Percentiles rank a stretch among this genome's conserved stretches.
These are phyloP conservation scores for Aphyosemion australe DNA, from an alignment of 2,113 vertebrate genomes.

Conservation along the genomic window DNA sequence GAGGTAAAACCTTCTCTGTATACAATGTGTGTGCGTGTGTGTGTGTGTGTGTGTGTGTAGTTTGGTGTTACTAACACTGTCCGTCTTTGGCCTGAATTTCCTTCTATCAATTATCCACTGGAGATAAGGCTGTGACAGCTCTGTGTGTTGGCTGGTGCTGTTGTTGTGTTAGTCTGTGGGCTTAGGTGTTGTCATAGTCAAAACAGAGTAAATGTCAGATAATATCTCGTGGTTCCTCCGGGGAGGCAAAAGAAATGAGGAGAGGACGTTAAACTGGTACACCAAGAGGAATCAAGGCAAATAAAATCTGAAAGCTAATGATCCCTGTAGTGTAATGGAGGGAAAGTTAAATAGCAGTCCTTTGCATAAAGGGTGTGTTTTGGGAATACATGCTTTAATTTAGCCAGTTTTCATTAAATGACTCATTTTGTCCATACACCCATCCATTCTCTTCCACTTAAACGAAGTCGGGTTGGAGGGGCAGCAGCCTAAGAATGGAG, in stretches of 20 bases:
- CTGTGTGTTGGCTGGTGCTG: constrained; percentile 16
- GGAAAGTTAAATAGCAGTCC: background rate
- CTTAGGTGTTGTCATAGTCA: constrained; percentile 32
- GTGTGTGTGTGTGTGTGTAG: constrained; percentile 2
- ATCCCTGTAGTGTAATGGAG: background rate
- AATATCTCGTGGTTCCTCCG: background rate
- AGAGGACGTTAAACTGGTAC: background rate
- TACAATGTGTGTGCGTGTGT: background rate
- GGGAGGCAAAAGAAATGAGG: constrained; percentile 2
- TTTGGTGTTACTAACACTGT: constrained; percentile 36
- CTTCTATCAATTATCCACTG: constrained; percentile 50
- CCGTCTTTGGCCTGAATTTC: constrained; percentile 41
- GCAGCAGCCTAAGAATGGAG: no score
- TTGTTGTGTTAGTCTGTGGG: constrained; percentile 28
- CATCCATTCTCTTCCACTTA: no score
- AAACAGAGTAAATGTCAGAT: constrained; percentile 41
- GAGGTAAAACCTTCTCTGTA: constrained; percentile 33
- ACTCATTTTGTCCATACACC: background rate
- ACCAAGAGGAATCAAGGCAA: background rate
- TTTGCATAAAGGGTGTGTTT: background rate
- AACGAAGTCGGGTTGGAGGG: no score
- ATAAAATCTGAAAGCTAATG: background rate
- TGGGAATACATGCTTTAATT: background rate
- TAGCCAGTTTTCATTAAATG: background rate
- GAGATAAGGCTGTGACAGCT: constrained; percentile 42